These are phyloP conservation scores for Pelecanus crispus DNA, from an alignment of 2,113 vertebrate species.

Conservation along the genomic window DNA sequence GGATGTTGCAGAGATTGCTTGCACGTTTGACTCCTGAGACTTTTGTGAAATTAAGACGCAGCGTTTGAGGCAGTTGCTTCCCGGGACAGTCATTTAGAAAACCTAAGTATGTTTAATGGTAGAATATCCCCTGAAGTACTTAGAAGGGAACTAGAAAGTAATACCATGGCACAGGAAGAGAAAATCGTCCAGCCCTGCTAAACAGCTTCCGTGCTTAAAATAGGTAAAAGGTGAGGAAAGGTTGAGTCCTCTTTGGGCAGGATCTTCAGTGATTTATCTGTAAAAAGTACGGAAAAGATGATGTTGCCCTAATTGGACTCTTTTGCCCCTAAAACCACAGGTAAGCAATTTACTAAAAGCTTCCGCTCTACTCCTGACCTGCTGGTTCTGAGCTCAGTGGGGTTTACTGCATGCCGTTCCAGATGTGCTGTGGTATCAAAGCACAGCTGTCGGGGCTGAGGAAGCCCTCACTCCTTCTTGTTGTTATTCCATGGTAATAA, in stretches of 20 bases:
- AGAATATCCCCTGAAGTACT: slow-evolving; percentile 32
- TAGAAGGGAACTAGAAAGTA: slow-evolving; percentile 60
- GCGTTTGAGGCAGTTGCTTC: slow-evolving; percentile 52
- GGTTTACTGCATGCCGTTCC: slow-evolving; percentile 16
- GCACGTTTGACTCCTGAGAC: slow-evolving; percentile 45
- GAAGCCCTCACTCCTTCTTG: background rate
- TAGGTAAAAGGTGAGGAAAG: slow-evolving; percentile 39
- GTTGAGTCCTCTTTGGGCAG: slow-evolving; percentile 5
- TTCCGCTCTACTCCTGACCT: slow-evolving; percentile 43
- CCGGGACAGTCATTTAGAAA: slow-evolving; percentile 55
- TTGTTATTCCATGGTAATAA: slow-evolving; percentile 2
- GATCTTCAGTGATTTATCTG: background rate
- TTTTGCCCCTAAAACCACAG: slow-evolving; percentile 34
- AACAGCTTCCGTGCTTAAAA: slow-evolving; percentile 40
- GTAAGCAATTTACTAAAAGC: slow-evolving; percentile 56
- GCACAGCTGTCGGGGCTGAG: slow-evolving; percentile 30
- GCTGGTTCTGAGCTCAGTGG: slow-evolving; percentile 52
- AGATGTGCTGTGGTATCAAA: slow-evolving; percentile 52
- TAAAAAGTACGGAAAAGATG: background rate
- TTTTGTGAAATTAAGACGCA: slow-evolving; percentile 56
- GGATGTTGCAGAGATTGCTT: slow-evolving; percentile 44
- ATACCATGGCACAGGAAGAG: slow-evolving; percentile 43
- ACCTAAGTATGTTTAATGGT: slow-evolving; percentile 32
- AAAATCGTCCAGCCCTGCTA: background rate
- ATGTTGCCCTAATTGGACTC: slow-evolving; percentile 28